These are phyloP conservation scores for Amphiprion ocellaris DNA, from an alignment of 2,113 vertebrate species.

Conservation along the genomic window DNA sequence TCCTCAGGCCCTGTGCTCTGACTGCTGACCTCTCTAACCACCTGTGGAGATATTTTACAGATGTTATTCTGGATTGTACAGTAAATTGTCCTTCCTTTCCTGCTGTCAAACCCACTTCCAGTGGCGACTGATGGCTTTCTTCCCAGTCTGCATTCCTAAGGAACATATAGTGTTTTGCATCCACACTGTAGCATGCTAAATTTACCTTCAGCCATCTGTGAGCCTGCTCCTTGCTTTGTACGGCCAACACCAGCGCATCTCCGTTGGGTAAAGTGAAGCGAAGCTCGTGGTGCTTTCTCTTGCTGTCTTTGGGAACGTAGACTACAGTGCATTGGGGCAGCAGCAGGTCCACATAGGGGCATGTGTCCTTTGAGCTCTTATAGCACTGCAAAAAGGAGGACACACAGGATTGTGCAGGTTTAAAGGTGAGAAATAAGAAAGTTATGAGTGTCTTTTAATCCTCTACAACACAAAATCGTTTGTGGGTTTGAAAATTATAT, in stretches of 20 bases:
- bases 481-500: too few relatives aligned
- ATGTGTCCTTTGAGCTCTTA: conserved; percentile 95
- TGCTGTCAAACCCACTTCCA: conserved; percentile 2
- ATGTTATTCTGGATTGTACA: background rate
- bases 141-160: background rate
- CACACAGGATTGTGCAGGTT: background rate
- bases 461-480: too few relatives aligned
- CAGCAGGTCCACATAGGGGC: conserved; percentile 90
- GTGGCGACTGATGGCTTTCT: conserved; percentile 5
- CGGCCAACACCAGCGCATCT: conserved; percentile 91
- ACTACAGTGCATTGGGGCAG: conserved; percentile 89
- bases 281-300: conserved; percentile 95
- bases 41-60: conserved; percentile 77
- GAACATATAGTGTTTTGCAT: background rate
- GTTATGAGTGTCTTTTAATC: background rate
- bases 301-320: conserved; percentile 94
- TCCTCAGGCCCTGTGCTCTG: conserved; percentile 78
- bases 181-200: background rate
- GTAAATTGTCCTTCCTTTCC: background rate
- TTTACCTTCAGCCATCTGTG: conserved; percentile 96
- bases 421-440: accelerated
- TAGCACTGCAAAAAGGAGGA: conserved; percentile 88
- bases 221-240: conserved; percentile 97
- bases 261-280: conserved; percentile 92
- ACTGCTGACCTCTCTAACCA: conserved; percentile 91